A percentile compares a stretch with the other conserved stretches of the same genome.
phyloP scores from a whole-genome alignment of 1,140 invertebrate species.

The Subanguina moxae region DNA sequence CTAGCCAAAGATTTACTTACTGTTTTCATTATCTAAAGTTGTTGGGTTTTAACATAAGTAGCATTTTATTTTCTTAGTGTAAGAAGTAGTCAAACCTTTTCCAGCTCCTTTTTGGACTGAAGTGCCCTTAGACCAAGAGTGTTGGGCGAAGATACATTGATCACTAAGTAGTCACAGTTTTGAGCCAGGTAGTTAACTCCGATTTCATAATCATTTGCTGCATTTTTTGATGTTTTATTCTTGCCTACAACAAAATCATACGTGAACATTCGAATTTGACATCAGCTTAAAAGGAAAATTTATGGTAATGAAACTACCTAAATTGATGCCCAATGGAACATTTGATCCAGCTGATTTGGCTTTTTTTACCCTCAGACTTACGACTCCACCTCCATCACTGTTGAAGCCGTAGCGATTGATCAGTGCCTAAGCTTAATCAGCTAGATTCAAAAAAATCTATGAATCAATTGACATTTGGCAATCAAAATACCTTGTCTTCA shows the following conservation, averaged over 20 bases:
- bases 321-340: conserved; percentile 28
- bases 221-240: conserved; percentile 77
- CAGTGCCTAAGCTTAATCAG: conserved; percentile 67
- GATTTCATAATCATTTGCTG: conserved; percentile 73
- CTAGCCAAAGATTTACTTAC: conserved; percentile 64
- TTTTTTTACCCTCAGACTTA: conserved; percentile 56
- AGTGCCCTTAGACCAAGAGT: conserved; percentile 82
- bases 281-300: conserved; percentile 33
- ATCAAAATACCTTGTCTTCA: conserved; percentile 60
- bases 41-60: background rate
- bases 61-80: conserved; percentile 9
- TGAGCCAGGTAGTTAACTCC: conserved; percentile 61
- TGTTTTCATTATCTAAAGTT: conserved; percentile 65
- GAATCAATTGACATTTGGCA: conserved; percentile 17
- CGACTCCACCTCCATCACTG: conserved; percentile 82
- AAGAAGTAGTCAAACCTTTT: conserved; percentile 58
- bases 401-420: conserved; percentile 94
- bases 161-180: conserved; percentile 64
- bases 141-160: conserved; percentile 73
- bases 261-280: background rate
- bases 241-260: conserved; percentile 71
- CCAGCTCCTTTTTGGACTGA: conserved; percentile 74
- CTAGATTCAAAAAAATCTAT: conserved; percentile 9
- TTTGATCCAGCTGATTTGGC: background rate
- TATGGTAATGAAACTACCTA: conserved; percentile 14